Base-by-base conservation (phyloP, 2,888 invertebrate genomes). In the Melinaea marsaeus region DNA sequence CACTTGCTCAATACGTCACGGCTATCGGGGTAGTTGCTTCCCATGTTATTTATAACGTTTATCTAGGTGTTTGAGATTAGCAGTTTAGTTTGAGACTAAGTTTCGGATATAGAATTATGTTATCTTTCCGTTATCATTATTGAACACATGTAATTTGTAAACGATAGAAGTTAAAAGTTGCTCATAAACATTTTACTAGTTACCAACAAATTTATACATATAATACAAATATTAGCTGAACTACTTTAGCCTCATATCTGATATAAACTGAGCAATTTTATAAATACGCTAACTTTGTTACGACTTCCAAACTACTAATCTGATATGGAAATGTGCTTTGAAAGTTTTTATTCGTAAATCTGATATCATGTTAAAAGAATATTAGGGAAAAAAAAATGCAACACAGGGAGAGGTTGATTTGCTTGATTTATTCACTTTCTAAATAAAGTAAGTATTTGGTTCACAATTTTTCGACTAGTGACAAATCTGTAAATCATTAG, bases 291-390 rank as follows among this genome's bases (percentile, higher is more conserved):
- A 66, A 65, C 57, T 62, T 65, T 57, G 54, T 56, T 63, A 55
- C 46, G 42, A 55, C 46, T 46, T 42, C 55, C 42, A 54, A 61
- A 59, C 59, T 58, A 56, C 61, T 62, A 62, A 66, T 66, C 66
- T 56, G 66, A 66, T 66, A 66, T 64, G 64, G 60, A 64, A 64
- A 66, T 61, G 51, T 59, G 54, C 63, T 56, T 34, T 47, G 55
- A 33, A 55, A 62, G 45, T 60, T 57, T 32, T 56, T 13, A 46
- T 60, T 57, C 54, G 35, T 48, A 54, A 57, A 42, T 55, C 60
- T 62, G 51, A 60, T 62, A 54, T 60, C 60, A 60, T 48, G 65
- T 60, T 55, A 42, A 47, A 54, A 54, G 57, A 55, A 54, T 57
- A 60, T 62, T 62, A 60, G 48, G 51, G 42, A 60, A 60, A 60